These are phyloP conservation scores for Hepsetus odoe DNA, from an alignment of 2,113 vertebrate species.

Conservation along the genomic window DNA sequence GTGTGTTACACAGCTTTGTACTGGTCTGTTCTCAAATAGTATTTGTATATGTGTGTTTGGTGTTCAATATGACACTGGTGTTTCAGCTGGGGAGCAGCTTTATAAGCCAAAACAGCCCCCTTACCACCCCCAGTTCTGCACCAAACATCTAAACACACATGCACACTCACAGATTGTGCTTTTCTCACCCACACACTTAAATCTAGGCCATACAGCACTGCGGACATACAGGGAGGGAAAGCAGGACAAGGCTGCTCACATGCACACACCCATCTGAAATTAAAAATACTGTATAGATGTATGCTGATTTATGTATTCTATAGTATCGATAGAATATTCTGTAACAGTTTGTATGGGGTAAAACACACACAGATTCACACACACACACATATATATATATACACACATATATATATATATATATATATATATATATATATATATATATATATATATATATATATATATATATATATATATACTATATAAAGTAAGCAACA, in stretches of 20 bases:
- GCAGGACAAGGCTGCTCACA: slow-evolving; percentile 48
- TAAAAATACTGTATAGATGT: not conserved
- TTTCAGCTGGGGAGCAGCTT: slow-evolving; percentile 31
- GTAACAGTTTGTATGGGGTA: no score
- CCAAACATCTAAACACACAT: slow-evolving; percentile 39
- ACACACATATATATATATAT: no score
- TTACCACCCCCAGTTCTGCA: slow-evolving; percentile 46
- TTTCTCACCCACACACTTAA: slow-evolving; percentile 56
- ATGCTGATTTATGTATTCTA: not conserved
- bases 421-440: no score
- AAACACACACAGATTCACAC: no score
- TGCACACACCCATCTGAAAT: slow-evolving; percentile 8
- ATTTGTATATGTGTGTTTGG: slow-evolving; percentile 9
- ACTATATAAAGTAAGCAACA: no score
- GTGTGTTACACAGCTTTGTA: not conserved
- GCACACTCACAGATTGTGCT: slow-evolving; percentile 49
- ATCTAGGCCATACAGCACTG: slow-evolving; percentile 59
- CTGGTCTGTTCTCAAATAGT: not conserved
- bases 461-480: no score
- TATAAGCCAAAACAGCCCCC: slow-evolving; percentile 30
- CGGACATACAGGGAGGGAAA: slow-evolving; percentile 51
- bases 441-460: no score
- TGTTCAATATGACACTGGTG: slow-evolving; percentile 17
- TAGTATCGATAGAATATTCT: not conserved
- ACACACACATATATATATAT: no score